Percentiles rank a stretch among this genome's conserved stretches.
These are phyloP conservation scores for Polyommatus icarus DNA, from an alignment of 2,888 invertebrate genomes.

Conservation along the genomic window DNA sequence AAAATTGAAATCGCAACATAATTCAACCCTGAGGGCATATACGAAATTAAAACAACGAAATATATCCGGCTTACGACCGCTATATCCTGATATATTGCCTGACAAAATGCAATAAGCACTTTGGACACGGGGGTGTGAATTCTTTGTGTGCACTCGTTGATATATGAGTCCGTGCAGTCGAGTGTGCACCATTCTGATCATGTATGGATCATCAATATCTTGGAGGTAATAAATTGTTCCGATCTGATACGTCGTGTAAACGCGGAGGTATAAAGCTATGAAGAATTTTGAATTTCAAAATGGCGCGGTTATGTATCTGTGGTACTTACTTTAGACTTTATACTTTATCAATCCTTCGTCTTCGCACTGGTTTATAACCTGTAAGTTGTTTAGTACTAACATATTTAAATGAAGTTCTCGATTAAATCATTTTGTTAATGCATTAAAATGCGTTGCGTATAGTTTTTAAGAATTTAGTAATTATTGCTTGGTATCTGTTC, in stretches of 20 bases:
- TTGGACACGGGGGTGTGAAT: constrained; percentile 2
- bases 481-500: too few relatives aligned
- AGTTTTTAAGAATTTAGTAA: too few relatives aligned
- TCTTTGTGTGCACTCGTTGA: constrained; percentile 23
- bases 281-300: not conserved
- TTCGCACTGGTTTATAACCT: too few relatives aligned
- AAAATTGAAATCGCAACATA: too few relatives aligned
- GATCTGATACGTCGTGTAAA: constrained; percentile 19
- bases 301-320: not conserved
- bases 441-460: too few relatives aligned
- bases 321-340: not conserved
- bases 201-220: constrained; percentile 23
- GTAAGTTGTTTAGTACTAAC: too few relatives aligned
- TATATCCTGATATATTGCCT: not conserved
- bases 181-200: constrained; percentile 16
- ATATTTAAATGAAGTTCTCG: too few relatives aligned
- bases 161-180: constrained; percentile 12
- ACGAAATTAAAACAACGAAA: not conserved
- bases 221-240: constrained; percentile 12
- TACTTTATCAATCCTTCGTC: too few relatives aligned
- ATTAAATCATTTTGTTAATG: too few relatives aligned
- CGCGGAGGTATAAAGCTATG: not conserved
- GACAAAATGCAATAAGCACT: constrained; percentile 28
- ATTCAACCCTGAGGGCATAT: not conserved
- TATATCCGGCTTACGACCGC: not conserved